Evolutionary conservation across 2,888 invertebrate species (phyloP).

Genomic region (Germaria angustata): DNA sequence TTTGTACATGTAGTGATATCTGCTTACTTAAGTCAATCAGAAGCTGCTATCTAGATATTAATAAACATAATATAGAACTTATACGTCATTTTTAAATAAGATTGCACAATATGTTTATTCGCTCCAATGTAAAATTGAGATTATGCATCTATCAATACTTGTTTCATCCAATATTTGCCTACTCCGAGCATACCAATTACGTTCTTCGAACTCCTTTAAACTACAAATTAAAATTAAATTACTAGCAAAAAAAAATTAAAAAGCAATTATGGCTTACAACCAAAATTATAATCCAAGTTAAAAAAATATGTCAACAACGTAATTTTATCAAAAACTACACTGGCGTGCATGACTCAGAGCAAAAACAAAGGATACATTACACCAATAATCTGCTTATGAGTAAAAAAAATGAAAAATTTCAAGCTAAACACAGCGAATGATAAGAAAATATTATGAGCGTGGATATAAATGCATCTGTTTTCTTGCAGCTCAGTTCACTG

Average conservation of each 20-base stretch:
- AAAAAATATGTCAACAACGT: constrained; percentile 24
- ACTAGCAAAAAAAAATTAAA: too few species aligned
- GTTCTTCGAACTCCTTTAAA: too few species aligned
- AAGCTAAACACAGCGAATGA: constrained; percentile 9
- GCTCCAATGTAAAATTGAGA: too few species aligned
- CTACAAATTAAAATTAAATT: neutral
- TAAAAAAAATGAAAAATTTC: neutral
- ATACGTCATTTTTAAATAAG: too few species aligned
- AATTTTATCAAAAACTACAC: neutral
- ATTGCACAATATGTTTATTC: too few species aligned
- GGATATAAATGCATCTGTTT: constrained; percentile 31
- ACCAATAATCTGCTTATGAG: neutral
- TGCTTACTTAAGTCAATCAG: too few species aligned
- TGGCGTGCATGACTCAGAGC: neutral
- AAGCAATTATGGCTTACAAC: neutral
- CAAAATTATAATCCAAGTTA: neutral
- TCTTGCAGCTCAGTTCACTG: constrained; percentile 3
- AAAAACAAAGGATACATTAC: neutral
- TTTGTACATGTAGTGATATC: too few species aligned
- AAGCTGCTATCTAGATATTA: too few species aligned
- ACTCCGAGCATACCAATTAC: too few species aligned
- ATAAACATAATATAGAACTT: too few species aligned
- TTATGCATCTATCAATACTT: too few species aligned
- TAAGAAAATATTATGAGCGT: neutral
- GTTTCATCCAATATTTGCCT: too few species aligned